Base-by-base conservation (phyloP, 2,113 vertebrate species). In the Phalacrocorax brasilianus region DNA sequence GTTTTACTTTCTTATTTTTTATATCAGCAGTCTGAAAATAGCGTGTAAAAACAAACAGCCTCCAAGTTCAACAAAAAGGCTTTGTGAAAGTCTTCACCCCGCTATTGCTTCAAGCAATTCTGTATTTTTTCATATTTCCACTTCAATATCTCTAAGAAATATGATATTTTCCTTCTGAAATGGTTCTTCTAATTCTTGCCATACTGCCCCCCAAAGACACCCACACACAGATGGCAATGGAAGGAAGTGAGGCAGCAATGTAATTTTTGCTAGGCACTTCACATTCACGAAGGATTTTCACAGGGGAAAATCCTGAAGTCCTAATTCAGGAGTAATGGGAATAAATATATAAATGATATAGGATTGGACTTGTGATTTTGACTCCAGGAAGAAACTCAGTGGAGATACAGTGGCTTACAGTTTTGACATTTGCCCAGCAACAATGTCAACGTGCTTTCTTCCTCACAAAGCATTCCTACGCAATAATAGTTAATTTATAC, bases 161-260 rank as follows among this genome's bases (percentile, higher is more conserved):
- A 88, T 17, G 30, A 6, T 81, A 62, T 94, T 96, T 97, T 91
- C 59, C 47, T 85, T 80, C 44, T 59, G 18, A 93, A 91, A 85
- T n/a, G 11, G 9, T 93, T 88, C 45, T 88, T 81, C 70, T 89
- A 89, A 91, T 83, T 96, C 78, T 80, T 93, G 55, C 33, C 44
- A 59, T 86, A 59, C 83, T 94, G 83, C 35, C 52, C 92, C 65
- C 70, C 38, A 62, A 93, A 95, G 86, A 95, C 91, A 87, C 92
- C 94, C 94, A 93, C 96, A 33, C 84, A 89, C 89, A 95, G 70
- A 97, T 94, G 94, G 87, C 85, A 91, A 55, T 49, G n/a, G 71
- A 89, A 95, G 77, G 77, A 95, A 93, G 58, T 35, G 71, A 96
- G 42, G 49, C 63, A 93, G 76, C 61, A 78, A 44, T 94, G 40